phyloP scores from a whole-genome alignment of 2,888 invertebrate genomes.

The Aromia moschata region DNA sequence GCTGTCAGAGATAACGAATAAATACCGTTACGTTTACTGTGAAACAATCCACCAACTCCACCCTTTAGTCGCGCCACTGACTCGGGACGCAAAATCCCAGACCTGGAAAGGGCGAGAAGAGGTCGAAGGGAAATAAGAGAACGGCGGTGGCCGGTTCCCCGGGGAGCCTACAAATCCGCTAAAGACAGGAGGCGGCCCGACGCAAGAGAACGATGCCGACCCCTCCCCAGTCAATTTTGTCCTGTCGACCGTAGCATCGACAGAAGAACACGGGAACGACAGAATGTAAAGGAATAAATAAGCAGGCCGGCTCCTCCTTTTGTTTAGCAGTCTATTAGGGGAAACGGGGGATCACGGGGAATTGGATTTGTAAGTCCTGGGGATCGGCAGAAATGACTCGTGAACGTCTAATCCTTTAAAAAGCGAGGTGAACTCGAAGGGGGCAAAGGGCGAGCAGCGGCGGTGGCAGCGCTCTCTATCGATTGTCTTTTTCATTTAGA shows the following conservation, averaged over 20 bases:
- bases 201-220: neutral
- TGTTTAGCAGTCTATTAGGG: conserved; percentile 5
- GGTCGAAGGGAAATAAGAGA: too few relatives aligned
- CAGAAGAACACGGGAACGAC: neutral
- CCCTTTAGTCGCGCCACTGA: too few relatives aligned
- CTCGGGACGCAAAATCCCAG: too few relatives aligned
- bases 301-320: neutral
- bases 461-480: conserved; percentile 1
- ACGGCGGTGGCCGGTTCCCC: neutral
- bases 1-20: too few relatives aligned
- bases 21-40: too few relatives aligned
- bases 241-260: neutral
- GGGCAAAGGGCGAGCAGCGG: neutral
- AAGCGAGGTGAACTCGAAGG: neutral
- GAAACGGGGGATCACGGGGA: neutral
- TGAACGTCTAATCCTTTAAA: conserved; percentile 3
- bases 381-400: neutral
- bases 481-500: conserved; percentile 19
- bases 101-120: too few relatives aligned
- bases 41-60: too few relatives aligned
- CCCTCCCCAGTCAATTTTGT: neutral
- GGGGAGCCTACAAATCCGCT: conserved; percentile 10
- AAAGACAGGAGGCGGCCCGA: conserved; percentile 3
- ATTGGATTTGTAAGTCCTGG: conserved; percentile 7
- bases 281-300: conserved; percentile 7